Evolutionary conservation across 1,140 invertebrate genomes (phyloP), one percentile per base, ranked within the genome.

Genomic region (Nephotettix cincticeps): DNA sequence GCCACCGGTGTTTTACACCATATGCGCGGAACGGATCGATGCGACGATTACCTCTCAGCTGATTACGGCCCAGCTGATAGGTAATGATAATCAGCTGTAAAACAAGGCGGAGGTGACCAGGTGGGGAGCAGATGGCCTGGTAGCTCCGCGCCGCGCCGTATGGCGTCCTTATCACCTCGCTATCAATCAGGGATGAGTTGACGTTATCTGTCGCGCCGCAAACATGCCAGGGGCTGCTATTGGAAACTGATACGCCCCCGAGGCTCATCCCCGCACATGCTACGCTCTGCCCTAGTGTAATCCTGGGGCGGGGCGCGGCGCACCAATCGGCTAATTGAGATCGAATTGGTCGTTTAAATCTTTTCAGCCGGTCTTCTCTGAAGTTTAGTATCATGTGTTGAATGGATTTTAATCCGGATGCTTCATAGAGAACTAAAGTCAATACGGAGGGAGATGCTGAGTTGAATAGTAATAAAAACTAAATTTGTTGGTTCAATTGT

Each of bases 171-270:
- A 51, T 51, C 47, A 51, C 6, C n/a, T 51, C n/a, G 14, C 47
- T 19, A 51, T 51, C 47, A 51, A 51, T 51, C 47, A 51, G 47
- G 47, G 47, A 51, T 51, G 47, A 51, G 47, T 51, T 51, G 47
- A 51, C 47, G 19, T 51, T 51, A 51, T 51, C 47, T 51, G 4
- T 4, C 3, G 47, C 4, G 6, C 47, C 47, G n/a, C 47, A 51
- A 51, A 51, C 47, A 51, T n/a, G 47, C 47, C 47, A 2, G 4
- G 47, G 14, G 47, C 47, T 19, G 4, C 47, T 21, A 51, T 51
- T 9, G 47, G 47, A 51, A 51, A 51, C 47, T 51, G 21, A 51
- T 51, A 51, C 21, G 47, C 47, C 47, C 6, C 6, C 17, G 6
- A 40, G 17, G 36, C 36, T 17, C 6, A 40, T 40, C 36, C 36